Conservation (phyloP, 2,888 invertebrate genomes). For the Spodoptera picta region DNA sequence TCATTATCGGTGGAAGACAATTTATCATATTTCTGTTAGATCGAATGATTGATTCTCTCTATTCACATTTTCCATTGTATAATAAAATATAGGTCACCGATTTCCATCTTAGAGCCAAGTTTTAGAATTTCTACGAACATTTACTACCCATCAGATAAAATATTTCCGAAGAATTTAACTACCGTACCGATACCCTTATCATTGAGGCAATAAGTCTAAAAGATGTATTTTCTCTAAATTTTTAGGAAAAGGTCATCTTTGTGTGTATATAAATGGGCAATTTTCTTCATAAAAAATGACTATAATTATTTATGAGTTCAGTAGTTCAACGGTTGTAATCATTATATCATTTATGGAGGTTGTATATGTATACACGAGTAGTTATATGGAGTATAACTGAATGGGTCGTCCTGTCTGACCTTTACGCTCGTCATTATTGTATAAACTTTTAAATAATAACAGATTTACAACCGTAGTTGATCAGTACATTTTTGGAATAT, state of each 20-base stretch:
- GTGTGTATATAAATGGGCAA: constrained; percentile 15
- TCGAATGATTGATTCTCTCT: constrained; percentile 66
- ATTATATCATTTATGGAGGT: constrained; percentile 12
- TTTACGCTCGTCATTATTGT: constrained; percentile 5
- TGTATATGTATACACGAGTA: constrained; percentile 5
- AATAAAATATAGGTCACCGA: constrained; percentile 65
- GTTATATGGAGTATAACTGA: constrained; percentile 3
- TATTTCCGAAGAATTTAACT: constrained; percentile 1
- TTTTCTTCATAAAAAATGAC: constrained; percentile 26
- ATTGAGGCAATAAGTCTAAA: constrained; percentile 18
- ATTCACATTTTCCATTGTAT: constrained; percentile 67
- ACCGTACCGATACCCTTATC: constrained; percentile 14
- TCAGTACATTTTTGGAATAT: not conserved
- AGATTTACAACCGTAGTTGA: not conserved
- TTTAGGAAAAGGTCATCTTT: constrained; percentile 14
- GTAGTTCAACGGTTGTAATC: constrained; percentile 20
- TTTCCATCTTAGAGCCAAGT: constrained; percentile 33
- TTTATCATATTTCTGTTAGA: constrained; percentile 65
- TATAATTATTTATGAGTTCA: constrained; percentile 25
- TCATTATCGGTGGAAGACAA: constrained; percentile 60
- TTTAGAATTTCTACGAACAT: constrained; percentile 14
- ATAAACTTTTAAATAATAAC: not conserved
- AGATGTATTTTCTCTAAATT: constrained; percentile 11
- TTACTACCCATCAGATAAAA: constrained; percentile 3
- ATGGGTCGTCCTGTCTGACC: constrained; percentile 18